A percentile compares a stretch with the other conserved stretches of the same genome.
Conservation (phyloP, 2,113 vertebrate genomes). For the Amphiprion percula region DNA sequence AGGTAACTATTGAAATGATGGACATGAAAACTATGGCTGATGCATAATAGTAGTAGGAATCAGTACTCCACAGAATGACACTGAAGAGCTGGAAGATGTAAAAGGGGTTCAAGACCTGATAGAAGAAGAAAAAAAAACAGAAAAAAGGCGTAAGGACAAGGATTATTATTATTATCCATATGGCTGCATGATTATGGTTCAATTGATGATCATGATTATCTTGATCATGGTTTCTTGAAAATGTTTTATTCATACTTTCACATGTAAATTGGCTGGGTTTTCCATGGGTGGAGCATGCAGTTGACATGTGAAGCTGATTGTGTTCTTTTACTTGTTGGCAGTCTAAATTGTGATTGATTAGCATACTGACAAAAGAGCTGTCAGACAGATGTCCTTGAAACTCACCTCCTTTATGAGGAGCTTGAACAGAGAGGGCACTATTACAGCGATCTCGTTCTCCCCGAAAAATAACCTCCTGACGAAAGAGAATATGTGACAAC, state of each 20-base stretch:
- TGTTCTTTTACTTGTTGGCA: too few species aligned
- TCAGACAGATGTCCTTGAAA: background rate
- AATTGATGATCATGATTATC: too few species aligned
- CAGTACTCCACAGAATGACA: constrained; percentile 92
- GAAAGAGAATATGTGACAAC: background rate
- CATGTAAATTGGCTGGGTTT: too few species aligned
- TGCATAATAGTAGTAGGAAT: constrained; percentile 95
- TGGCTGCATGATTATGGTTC: too few species aligned
- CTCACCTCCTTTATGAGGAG: constrained; percentile 97
- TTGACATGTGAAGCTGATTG: too few species aligned
- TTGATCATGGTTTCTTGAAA: too few species aligned
- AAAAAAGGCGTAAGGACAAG: background rate
- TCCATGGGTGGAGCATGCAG: too few species aligned
- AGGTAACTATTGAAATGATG: constrained; percentile 92
- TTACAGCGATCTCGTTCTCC: constrained; percentile 95
- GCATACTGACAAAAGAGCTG: background rate
- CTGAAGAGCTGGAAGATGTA: constrained; percentile 99
- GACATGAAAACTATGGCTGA: constrained; percentile 95
- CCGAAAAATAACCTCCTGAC: constrained; percentile 93
- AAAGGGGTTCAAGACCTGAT: constrained; percentile 96
- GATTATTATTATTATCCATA: background rate
- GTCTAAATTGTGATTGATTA: too few species aligned
- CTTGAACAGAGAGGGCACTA: constrained; percentile 96
- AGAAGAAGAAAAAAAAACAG: constrained; percentile 4
- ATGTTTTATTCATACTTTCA: too few species aligned